Percentiles rank a stretch among this genome's conserved stretches.
Evolutionary conservation across 2,888 invertebrate genomes (phyloP).

Genomic region (Stegana nigrithorax): DNA sequence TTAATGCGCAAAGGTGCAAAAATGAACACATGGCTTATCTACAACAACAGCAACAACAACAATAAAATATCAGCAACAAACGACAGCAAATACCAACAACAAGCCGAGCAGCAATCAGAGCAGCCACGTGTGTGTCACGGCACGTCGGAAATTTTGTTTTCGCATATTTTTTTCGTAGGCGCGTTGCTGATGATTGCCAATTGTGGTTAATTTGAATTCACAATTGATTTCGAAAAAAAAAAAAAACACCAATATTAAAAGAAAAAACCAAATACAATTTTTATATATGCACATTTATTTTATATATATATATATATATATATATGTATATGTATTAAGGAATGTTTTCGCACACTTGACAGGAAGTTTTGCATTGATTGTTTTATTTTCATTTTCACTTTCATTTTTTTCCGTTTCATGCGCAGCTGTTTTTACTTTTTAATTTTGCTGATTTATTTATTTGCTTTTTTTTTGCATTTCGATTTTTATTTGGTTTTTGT

Average conservation of each 20-base stretch:
- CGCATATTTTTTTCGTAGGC: not conserved
- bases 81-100: not conserved
- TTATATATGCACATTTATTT: not conserved
- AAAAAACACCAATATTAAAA: not conserved
- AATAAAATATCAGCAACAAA: not conserved
- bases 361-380: not conserved
- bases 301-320: not conserved
- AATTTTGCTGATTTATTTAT: not conserved
- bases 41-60: slow-evolving; percentile 5
- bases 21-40: slow-evolving; percentile 9
- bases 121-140: not conserved
- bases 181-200: slow-evolving; percentile 20
- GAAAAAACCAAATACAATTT: not conserved
- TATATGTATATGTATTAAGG: not conserved
- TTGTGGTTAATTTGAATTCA: slow-evolving; percentile 25
- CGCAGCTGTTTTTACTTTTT: slow-evolving; percentile 3
- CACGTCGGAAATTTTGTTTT: not conserved
- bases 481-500: not conserved
- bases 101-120: no score
- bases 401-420: no score
- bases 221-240: slow-evolving; percentile 18
- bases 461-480: not conserved
- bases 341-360: not conserved
- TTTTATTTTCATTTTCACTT: not conserved
- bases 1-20: slow-evolving; percentile 4